phyloP scores from a whole-genome alignment of 2,888 invertebrate species.

The Alloplasta piceator region DNA sequence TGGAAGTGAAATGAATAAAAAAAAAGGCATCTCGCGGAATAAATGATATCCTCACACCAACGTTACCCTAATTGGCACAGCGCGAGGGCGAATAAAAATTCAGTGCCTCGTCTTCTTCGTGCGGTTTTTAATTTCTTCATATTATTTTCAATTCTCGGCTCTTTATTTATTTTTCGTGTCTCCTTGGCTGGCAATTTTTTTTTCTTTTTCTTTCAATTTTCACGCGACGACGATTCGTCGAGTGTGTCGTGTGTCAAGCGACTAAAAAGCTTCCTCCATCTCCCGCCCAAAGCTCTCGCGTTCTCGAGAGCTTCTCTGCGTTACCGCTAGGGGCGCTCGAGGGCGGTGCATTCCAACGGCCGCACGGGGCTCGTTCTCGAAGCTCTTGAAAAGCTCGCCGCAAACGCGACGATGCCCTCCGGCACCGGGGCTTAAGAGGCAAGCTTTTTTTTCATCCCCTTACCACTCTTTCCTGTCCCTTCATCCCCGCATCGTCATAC shows the following conservation, averaged over 20 bases:
- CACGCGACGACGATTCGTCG: slow-evolving; percentile 74
- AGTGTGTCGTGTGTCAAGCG: slow-evolving; percentile 70
- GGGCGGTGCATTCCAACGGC: slow-evolving; percentile 11
- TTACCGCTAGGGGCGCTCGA: slow-evolving; percentile 22
- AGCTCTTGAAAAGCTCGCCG: slow-evolving; percentile 55
- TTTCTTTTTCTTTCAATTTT: slow-evolving; percentile 63
- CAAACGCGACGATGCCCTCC: slow-evolving; percentile 44
- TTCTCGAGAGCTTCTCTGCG: slow-evolving; percentile 50
- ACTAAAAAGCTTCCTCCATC: slow-evolving; percentile 53
- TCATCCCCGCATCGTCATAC: slow-evolving; percentile 14
- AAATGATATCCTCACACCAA: no score
- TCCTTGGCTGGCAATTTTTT: slow-evolving; percentile 13
- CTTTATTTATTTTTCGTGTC: slow-evolving; percentile 54
- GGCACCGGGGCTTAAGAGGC: background rate
- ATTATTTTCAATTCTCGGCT: slow-evolving; percentile 26
- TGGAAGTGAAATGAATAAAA: no score
- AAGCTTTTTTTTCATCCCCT: slow-evolving; percentile 20
- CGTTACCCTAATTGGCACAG: slow-evolving; percentile 48
- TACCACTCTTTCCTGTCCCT: background rate
- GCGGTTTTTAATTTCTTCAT: slow-evolving; percentile 1
- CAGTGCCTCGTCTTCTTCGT: slow-evolving; percentile 34
- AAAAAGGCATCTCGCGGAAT: no score
- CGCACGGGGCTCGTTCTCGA: slow-evolving; percentile 34
- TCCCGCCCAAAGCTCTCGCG: slow-evolving; percentile 3
- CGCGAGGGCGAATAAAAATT: slow-evolving; percentile 3